Percentiles rank a stretch among this genome's conserved stretches.
Evolutionary conservation across 2,888 invertebrate genomes (phyloP).

Genomic region (Dichetophora obliterata): DNA sequence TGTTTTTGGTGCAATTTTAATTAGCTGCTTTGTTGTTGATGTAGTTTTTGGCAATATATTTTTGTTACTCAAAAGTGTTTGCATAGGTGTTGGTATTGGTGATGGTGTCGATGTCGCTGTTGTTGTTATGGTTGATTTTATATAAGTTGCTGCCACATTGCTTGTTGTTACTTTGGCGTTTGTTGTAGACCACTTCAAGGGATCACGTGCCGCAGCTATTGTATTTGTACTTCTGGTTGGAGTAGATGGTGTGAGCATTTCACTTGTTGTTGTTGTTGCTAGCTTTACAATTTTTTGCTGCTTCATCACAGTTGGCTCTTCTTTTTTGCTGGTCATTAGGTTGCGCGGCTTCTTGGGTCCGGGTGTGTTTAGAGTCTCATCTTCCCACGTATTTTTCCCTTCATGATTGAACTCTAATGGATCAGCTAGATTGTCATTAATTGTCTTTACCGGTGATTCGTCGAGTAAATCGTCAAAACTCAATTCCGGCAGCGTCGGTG

Average conservation of each 20-base stretch:
- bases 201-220: not conserved
- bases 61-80: constrained; percentile 48
- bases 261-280: constrained; percentile 1
- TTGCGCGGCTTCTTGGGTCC: constrained; percentile 53
- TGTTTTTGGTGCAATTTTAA: constrained; percentile 48
- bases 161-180: not conserved
- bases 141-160: constrained; percentile 37
- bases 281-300: not conserved
- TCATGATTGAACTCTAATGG: constrained; percentile 44
- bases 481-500: constrained; percentile 58
- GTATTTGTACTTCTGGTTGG: not conserved
- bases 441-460: constrained; percentile 52
- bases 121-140: constrained; percentile 25
- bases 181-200: not conserved
- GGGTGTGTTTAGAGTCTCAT: constrained; percentile 58
- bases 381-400: constrained; percentile 35
- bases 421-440: constrained; percentile 39
- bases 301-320: constrained; percentile 8
- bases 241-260: not conserved
- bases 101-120: constrained; percentile 15
- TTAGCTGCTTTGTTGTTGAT: constrained; percentile 41
- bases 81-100: constrained; percentile 36
- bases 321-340: not conserved
- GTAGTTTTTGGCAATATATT: constrained; percentile 50
- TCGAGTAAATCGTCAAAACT: constrained; percentile 62